Percentiles rank a stretch among this genome's conserved stretches.
Evolutionary conservation across 2,888 invertebrate species (phyloP).

Genomic region (Microchrysa polita): DNA sequence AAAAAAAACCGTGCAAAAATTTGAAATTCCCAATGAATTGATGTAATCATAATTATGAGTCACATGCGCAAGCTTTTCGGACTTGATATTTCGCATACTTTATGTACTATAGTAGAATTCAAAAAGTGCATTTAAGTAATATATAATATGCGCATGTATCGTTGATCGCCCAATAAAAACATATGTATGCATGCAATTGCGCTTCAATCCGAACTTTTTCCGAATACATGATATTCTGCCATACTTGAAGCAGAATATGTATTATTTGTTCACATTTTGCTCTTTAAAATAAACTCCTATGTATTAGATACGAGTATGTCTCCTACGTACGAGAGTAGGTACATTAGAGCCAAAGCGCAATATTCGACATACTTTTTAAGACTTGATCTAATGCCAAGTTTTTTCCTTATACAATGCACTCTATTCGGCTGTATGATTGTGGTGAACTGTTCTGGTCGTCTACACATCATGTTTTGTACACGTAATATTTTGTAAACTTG

Average conservation of each 20-base stretch:
- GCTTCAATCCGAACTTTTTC: too few species aligned
- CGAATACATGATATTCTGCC: too few species aligned
- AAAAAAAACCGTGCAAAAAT: too few species aligned
- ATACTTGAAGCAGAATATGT: not conserved
- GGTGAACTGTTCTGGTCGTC: too few species aligned
- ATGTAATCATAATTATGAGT: conserved; percentile 20
- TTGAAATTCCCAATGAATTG: too few species aligned
- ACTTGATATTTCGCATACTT: not conserved
- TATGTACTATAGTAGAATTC: not conserved
- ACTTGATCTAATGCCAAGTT: conserved; percentile 25
- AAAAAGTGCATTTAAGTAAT: conserved; percentile 1
- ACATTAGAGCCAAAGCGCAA: conserved; percentile 3
- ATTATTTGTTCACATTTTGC: not conserved
- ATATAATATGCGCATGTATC: conserved; percentile 39
- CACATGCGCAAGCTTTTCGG: conserved; percentile 7
- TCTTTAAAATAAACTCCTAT: not conserved
- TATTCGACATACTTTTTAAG: conserved; percentile 32
- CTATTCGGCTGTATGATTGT: too few species aligned
- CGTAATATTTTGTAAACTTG: conserved; percentile 2
- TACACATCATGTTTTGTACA: not conserved
- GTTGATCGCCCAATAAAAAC: conserved; percentile 18
- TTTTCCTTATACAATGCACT: conserved; percentile 7
- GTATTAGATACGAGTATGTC: not conserved
- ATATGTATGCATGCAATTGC: not conserved
- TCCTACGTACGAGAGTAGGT: too few species aligned